A percentile compares a stretch with the other conserved stretches of the same genome.
phyloP scores from a whole-genome alignment of 2,113 vertebrate species.

The Dipodomys ordii region DNA sequence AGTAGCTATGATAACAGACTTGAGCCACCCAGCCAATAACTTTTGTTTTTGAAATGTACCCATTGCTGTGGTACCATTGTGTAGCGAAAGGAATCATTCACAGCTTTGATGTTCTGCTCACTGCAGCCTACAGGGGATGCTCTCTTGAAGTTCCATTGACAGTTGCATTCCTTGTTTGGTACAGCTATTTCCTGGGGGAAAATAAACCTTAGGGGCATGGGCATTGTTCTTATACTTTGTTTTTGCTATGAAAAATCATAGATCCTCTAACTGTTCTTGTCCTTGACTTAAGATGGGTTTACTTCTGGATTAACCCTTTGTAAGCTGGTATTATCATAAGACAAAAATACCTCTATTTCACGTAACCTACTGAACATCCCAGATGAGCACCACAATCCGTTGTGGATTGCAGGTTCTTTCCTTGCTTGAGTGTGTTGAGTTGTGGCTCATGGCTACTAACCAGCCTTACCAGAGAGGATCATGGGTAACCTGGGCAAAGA shows the following conservation, averaged over 20 bases:
- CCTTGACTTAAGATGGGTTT: background rate
- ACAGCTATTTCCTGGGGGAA: background rate
- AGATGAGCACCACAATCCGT: background rate
- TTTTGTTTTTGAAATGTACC: background rate
- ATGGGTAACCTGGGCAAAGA: background rate
- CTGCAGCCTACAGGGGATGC: too few relatives aligned
- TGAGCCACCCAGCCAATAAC: too few relatives aligned
- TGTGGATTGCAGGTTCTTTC: background rate
- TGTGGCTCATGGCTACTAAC: background rate
- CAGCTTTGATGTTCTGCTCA: background rate
- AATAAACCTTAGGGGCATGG: background rate
- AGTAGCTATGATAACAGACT: too few relatives aligned
- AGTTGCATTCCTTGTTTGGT: background rate
- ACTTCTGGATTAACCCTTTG: background rate
- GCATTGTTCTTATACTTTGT: background rate
- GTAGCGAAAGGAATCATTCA: background rate
- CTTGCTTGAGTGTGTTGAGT: too few relatives aligned
- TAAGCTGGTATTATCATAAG: background rate
- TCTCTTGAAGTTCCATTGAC: background rate
- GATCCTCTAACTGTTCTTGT: background rate
- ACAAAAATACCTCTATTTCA: background rate
- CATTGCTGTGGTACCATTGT: background rate
- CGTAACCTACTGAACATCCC: background rate
- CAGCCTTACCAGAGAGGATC: background rate
- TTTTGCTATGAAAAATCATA: background rate